phyloP scores from a whole-genome alignment of 2,113 vertebrate genomes.

The Oenanthe melanoleuca region DNA sequence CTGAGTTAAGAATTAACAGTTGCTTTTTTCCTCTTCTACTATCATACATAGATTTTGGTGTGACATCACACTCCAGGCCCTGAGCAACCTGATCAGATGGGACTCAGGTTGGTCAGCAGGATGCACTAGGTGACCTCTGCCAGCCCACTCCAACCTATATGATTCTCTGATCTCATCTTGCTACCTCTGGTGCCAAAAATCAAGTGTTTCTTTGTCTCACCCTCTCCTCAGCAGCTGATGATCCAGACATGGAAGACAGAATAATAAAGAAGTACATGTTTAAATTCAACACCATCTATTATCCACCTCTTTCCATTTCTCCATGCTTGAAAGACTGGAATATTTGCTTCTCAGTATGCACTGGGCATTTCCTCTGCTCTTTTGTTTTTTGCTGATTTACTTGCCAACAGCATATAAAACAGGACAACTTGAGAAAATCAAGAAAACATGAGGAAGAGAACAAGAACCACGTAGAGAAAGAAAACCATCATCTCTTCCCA shows the following conservation, averaged over 20 bases:
- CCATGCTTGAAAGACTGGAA: neutral
- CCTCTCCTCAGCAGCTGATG: neutral
- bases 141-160: neutral
- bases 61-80: neutral
- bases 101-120: neutral
- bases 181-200: neutral
- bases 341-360: neutral
- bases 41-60: neutral
- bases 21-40: neutral
- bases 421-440: neutral
- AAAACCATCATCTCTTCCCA: neutral
- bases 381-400: neutral
- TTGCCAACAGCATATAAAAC: neutral
- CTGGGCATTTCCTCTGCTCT: neutral
- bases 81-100: neutral
- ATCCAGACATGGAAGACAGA: neutral
- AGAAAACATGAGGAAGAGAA: neutral
- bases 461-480: neutral
- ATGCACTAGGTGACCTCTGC: neutral
- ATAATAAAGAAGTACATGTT: neutral
- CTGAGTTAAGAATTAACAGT: neutral
- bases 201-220: neutral
- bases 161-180: neutral
- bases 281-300: neutral
- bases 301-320: neutral